phyloP scores from a whole-genome alignment of 2,797 vertebrate species.

The Staurois parvus region DNA sequence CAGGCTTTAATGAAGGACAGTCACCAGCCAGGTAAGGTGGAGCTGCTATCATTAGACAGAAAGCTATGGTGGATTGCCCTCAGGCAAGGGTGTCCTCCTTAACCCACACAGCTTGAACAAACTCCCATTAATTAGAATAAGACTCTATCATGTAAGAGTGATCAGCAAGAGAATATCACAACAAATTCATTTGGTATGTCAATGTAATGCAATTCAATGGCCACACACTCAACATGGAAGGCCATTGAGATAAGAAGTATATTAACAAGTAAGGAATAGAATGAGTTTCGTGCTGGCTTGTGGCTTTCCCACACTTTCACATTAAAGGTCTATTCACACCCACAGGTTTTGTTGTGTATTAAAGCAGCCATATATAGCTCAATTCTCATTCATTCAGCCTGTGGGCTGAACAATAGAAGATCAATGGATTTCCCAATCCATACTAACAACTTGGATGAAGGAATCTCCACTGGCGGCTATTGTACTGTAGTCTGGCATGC shows the following conservation, averaged over 20 bases:
- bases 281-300: not conserved
- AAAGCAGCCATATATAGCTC: too few relatives aligned
- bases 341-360: too few relatives aligned
- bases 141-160: slow-evolving; percentile 33
- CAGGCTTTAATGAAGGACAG: slow-evolving; percentile 54
- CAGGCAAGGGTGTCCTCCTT: slow-evolving; percentile 54
- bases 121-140: slow-evolving; percentile 51
- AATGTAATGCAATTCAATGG: slow-evolving; percentile 22
- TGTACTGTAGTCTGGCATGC: too few relatives aligned
- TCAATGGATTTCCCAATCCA: too few relatives aligned
- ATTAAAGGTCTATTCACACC: too few relatives aligned
- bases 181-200: slow-evolving; percentile 23
- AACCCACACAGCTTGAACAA: not conserved
- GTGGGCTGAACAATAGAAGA: too few relatives aligned
- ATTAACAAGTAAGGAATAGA: not conserved
- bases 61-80: slow-evolving; percentile 14
- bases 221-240: not conserved
- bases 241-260: not conserved
- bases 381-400: too few relatives aligned
- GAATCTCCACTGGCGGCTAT: too few relatives aligned
- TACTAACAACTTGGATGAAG: too few relatives aligned
- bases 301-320: not conserved
- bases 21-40: not conserved
- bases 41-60: slow-evolving; percentile 48
- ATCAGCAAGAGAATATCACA: slow-evolving; percentile 11